Percentiles rank a stretch among this genome's conserved stretches.
Conservation (phyloP, 2,888 invertebrate genomes). For the Harpalus rubripes region DNA sequence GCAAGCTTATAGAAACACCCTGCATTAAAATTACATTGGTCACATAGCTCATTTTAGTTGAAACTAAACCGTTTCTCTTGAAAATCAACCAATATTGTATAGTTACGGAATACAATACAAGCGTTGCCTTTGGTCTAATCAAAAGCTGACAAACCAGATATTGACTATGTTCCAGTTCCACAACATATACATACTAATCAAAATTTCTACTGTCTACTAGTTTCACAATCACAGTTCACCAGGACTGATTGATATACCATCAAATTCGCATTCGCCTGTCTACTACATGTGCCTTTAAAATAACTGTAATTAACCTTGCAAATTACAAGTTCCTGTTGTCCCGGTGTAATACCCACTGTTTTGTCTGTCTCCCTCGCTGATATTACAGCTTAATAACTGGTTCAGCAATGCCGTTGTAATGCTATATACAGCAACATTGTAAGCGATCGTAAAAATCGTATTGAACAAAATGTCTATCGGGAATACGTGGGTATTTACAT, state of each 20-base stretch:
- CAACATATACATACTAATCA: neutral
- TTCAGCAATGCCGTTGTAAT: neutral
- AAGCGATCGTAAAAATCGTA: constrained; percentile 17
- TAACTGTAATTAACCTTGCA: constrained; percentile 17
- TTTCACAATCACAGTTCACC: constrained; percentile 3
- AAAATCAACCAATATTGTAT: too few relatives aligned
- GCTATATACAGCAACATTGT: constrained; percentile 19
- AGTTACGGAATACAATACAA: too few relatives aligned
- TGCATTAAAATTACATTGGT: too few relatives aligned
- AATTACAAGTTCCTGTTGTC: constrained; percentile 22
- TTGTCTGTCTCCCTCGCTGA: constrained; percentile 13
- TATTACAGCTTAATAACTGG: constrained; percentile 35
- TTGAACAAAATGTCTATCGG: constrained; percentile 19
- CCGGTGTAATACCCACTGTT: neutral
- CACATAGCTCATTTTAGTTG: too few relatives aligned
- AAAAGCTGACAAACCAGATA: neutral
- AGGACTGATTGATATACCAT: constrained; percentile 1
- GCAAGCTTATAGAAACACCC: too few relatives aligned
- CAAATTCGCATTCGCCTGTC: neutral
- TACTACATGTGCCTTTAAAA: constrained; percentile 10
- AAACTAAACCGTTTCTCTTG: too few relatives aligned
- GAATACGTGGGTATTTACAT: constrained; percentile 4
- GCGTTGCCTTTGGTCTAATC: too few relatives aligned
- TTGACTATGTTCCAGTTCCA: neutral
- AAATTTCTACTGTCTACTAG: neutral